Percentiles rank a stretch among this genome's conserved stretches.
These are phyloP conservation scores for Thunnus albacares DNA, from an alignment of 2,797 vertebrate species.

Conservation along the genomic window DNA sequence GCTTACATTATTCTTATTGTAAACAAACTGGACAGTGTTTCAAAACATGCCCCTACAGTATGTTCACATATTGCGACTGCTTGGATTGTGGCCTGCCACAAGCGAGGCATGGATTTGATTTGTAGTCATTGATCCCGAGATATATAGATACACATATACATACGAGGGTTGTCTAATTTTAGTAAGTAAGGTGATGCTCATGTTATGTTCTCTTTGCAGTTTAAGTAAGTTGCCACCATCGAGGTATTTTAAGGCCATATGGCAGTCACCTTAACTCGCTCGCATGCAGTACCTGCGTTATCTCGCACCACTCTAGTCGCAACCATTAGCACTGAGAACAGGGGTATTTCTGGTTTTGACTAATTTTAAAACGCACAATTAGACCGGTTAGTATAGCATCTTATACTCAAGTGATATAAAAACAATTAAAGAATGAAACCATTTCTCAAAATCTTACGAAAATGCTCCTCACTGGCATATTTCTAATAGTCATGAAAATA, in stretches of 20 bases:
- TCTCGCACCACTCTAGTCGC: constrained; percentile 74
- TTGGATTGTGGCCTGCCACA: neutral
- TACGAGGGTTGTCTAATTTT: neutral
- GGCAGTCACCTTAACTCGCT: neutral
- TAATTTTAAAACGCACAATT: neutral
- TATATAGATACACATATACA: neutral
- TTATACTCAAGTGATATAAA: accelerated
- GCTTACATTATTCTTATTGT: neutral
- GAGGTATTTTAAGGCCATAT: neutral
- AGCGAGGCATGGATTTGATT: neutral
- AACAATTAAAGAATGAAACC: accelerated
- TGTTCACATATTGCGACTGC: neutral
- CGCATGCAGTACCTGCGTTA: constrained; percentile 36
- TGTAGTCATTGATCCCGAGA: neutral
- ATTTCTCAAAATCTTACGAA: accelerated
- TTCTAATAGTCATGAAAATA: neutral
- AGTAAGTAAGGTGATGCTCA: too few relatives aligned
- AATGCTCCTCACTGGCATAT: accelerated
- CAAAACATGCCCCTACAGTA: neutral
- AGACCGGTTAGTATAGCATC: accelerated
- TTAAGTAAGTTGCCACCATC: neutral
- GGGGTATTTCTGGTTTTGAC: neutral
- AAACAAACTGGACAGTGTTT: neutral
- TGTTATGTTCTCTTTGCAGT: neutral
- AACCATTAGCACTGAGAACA: constrained; percentile 56